Percentiles rank a stretch among this genome's conserved stretches.
These are phyloP conservation scores for Gandaritis pyraliata DNA, from an alignment of 2,888 invertebrate species.

Conservation along the genomic window DNA sequence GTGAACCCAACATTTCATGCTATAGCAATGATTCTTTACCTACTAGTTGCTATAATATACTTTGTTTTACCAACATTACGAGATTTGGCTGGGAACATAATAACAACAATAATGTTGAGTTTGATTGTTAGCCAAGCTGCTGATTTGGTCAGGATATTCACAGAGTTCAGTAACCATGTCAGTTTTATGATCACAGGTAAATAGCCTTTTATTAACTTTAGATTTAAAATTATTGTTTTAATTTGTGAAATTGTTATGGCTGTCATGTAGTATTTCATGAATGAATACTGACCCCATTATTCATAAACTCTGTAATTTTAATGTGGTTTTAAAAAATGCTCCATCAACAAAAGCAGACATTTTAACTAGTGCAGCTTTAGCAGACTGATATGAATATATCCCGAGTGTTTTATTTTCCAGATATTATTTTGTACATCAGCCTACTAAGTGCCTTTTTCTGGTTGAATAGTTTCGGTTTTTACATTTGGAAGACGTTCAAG, in stretches of 20 bases:
- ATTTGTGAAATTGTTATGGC: background rate
- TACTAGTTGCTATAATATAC: constrained; percentile 90
- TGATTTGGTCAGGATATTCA: constrained; percentile 90
- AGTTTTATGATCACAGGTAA: constrained; percentile 92
- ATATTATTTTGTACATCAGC: constrained; percentile 90
- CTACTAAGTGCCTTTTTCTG: constrained; percentile 93
- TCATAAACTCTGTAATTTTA: too few species aligned
- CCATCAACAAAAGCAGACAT: too few species aligned
- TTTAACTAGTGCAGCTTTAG: too few species aligned
- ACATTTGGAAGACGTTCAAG: constrained; percentile 95
- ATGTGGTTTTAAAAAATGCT: too few species aligned
- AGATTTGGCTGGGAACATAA: constrained; percentile 93
- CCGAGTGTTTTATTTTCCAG: constrained; percentile 77
- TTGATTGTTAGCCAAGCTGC: constrained; percentile 91
- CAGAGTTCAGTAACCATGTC: constrained; percentile 91
- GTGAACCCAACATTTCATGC: constrained; percentile 91
- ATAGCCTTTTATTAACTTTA: background rate
- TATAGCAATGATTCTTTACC: constrained; percentile 87
- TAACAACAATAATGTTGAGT: constrained; percentile 92
- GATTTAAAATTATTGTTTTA: constrained; percentile 17
- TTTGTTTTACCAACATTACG: constrained; percentile 92
- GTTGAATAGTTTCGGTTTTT: constrained; percentile 93
- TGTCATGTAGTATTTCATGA: background rate
- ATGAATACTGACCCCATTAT: too few species aligned
- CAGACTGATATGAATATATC: too few species aligned